A percentile compares a stretch with the other conserved stretches of the same genome.
Conservation (phyloP, 2,888 invertebrate genomes). For the Apocheima hispidaria region DNA sequence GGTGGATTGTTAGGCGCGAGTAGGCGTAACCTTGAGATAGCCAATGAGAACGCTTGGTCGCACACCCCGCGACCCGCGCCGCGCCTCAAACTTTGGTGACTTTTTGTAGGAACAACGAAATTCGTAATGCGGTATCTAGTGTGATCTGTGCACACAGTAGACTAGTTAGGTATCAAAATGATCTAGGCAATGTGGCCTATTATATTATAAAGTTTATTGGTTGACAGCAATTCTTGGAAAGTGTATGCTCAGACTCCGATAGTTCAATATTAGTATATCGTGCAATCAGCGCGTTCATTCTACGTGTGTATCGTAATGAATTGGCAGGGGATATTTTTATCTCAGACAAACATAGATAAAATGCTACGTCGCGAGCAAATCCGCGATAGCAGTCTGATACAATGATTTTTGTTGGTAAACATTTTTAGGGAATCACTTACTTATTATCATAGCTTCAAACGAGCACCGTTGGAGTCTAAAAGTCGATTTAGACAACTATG, state of each 20-base stretch:
- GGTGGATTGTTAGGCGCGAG: too few species aligned
- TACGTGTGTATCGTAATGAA: constrained; percentile 17
- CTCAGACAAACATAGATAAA: constrained; percentile 23
- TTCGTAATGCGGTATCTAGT: too few species aligned
- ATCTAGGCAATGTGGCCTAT: too few species aligned
- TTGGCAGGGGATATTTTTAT: constrained; percentile 29
- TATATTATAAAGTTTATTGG: too few species aligned
- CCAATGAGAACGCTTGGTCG: too few species aligned
- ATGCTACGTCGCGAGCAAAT: constrained; percentile 12
- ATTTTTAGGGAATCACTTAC: background rate
- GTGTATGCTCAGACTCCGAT: background rate
- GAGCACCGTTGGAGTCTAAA: background rate
- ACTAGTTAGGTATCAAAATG: too few species aligned
- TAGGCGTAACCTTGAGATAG: too few species aligned
- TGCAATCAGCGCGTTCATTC: constrained; percentile 21
- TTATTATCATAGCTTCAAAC: background rate
- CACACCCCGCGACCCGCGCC: too few species aligned
- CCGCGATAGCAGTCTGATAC: constrained; percentile 3
- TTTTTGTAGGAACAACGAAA: too few species aligned
- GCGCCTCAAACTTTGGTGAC: too few species aligned
- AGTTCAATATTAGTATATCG: constrained; percentile 13
- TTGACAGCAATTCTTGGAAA: background rate
- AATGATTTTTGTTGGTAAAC: constrained; percentile 16
- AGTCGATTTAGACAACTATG: background rate
- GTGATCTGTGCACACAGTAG: background rate